Conservation (phyloP, 1,140 invertebrate species). For the Vanessa tameamea region DNA sequence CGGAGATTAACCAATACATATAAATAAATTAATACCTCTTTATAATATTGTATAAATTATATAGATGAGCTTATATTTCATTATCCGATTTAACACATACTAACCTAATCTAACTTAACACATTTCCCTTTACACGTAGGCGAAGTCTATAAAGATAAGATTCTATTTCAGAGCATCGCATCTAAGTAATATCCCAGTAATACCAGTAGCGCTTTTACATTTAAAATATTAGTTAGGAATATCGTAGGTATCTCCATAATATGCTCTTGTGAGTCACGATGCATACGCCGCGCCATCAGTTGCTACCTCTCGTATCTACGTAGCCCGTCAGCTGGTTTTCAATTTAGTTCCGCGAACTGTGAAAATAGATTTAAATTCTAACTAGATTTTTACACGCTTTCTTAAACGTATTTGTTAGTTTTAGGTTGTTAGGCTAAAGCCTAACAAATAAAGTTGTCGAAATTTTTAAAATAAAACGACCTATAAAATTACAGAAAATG, state of each 20-base stretch:
- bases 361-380: slow-evolving; percentile 22
- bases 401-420: not conserved
- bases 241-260: not conserved
- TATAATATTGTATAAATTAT: too few species aligned
- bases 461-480: not conserved
- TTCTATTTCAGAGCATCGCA: too few species aligned
- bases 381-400: not conserved
- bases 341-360: slow-evolving; percentile 18
- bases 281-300: slow-evolving; percentile 14
- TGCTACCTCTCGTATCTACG: slow-evolving; percentile 21
- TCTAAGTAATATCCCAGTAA: not conserved
- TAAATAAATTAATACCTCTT: too few species aligned
- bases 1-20: too few species aligned
- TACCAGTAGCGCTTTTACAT: too few species aligned
- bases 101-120: too few species aligned
- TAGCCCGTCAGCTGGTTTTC: slow-evolving; percentile 25
- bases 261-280: not conserved
- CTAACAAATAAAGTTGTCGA: too few species aligned
- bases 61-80: too few species aligned
- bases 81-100: too few species aligned
- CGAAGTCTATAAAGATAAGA: too few species aligned
- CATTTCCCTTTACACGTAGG: too few species aligned
- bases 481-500: not conserved
- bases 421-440: too few species aligned
- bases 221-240: not conserved